Percentiles rank a stretch among this genome's conserved stretches.
phyloP scores from a whole-genome alignment of 2,797 vertebrate genomes.

The Falco rusticolus region DNA sequence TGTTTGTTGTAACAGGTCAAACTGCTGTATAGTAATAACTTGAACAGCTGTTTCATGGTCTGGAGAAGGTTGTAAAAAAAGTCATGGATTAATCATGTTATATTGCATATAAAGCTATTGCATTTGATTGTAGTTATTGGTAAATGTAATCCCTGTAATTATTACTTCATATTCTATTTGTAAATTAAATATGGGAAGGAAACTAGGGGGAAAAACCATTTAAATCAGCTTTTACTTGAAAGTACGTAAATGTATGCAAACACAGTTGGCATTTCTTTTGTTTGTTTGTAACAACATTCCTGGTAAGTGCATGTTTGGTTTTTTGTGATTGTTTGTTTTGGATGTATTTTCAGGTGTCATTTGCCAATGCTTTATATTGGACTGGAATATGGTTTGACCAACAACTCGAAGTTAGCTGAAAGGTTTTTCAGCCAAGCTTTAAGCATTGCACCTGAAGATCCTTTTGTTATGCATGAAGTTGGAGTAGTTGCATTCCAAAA shows the following conservation, averaged over 20 bases:
- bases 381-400: conserved; percentile 96
- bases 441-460: conserved; percentile 96
- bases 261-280: neutral
- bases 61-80: neutral
- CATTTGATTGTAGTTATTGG: neutral
- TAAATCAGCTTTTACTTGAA: neutral
- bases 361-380: conserved; percentile 99
- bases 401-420: conserved; percentile 98
- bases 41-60: neutral
- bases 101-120: neutral
- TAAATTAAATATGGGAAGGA: neutral
- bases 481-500: conserved; percentile 99
- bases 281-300: neutral
- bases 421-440: conserved; percentile 98
- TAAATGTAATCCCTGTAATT: neutral
- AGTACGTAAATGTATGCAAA: neutral
- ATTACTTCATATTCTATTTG: neutral
- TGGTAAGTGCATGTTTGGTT: neutral
- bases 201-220: neutral
- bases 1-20: neutral
- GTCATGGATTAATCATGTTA: fast-evolving
- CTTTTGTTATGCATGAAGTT: conserved; percentile 98
- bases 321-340: neutral
- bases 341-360: conserved; percentile 85
- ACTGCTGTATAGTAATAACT: neutral